Conservation (phyloP, 2,113 vertebrate genomes). For the Dasyprocta punctata region DNA sequence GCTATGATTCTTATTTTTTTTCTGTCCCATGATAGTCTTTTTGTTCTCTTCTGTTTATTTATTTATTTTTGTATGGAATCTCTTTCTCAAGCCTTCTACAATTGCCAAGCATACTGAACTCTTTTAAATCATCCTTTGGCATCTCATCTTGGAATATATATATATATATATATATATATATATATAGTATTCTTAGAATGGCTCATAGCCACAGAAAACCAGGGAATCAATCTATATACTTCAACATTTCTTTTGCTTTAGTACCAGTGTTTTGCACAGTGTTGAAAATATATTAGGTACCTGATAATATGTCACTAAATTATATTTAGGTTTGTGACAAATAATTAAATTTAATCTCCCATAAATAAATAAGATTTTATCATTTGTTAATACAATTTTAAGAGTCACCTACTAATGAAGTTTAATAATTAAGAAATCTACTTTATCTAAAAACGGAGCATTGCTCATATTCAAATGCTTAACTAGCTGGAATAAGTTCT, state of each 20-base stretch:
- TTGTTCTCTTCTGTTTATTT: not conserved
- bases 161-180: too few species aligned
- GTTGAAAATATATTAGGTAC: not conserved
- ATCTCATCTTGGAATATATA: not conserved
- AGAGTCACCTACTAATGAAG: not conserved
- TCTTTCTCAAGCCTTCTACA: not conserved
- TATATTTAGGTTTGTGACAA: not conserved
- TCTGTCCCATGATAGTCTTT: not conserved
- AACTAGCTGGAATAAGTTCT: not conserved
- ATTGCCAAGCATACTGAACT: not conserved
- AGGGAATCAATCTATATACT: not conserved
- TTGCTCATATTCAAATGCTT: not conserved
- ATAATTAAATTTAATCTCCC: not conserved
- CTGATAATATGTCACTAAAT: not conserved
- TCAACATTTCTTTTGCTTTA: not conserved
- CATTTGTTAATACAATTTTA: not conserved
- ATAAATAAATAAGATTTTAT: not conserved
- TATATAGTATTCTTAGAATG: not conserved
- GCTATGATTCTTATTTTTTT: not conserved
- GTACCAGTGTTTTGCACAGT: not conserved
- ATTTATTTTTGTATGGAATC: not conserved
- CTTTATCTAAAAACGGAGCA: not conserved
- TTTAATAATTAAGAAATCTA: not conserved
- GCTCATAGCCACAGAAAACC: not conserved
- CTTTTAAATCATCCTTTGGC: not conserved